Evolutionary conservation across 2,888 invertebrate species (phyloP).

Genomic region (Falcaria lacertinaria): DNA sequence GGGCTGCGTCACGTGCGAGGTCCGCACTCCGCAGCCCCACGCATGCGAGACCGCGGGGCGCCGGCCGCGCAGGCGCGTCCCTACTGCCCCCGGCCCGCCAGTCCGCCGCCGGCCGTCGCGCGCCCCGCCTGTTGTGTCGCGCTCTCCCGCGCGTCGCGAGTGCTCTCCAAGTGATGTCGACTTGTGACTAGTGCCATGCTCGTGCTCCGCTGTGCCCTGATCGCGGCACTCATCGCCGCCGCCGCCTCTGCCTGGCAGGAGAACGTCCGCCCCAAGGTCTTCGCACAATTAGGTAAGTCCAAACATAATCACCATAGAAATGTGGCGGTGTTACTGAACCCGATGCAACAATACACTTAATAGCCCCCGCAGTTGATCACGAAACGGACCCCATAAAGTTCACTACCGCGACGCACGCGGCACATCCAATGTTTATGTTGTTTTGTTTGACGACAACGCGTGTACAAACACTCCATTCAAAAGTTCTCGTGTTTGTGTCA

Average conservation of each 20-base stretch:
- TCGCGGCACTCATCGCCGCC: conserved; percentile 77
- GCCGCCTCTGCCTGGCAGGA: conserved; percentile 90
- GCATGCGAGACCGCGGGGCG: conserved; percentile 78
- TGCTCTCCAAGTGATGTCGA: conserved; percentile 73
- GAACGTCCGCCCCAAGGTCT: conserved; percentile 94
- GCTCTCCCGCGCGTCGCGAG: conserved; percentile 53
- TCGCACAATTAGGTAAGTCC: conserved; percentile 93
- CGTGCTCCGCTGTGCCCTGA: conserved; percentile 70
- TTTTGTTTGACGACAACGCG: conserved; percentile 66
- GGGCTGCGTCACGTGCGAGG: conserved; percentile 79
- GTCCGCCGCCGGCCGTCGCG: conserved; percentile 77
- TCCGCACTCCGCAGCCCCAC: conserved; percentile 78
- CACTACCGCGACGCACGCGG: conserved; percentile 29
- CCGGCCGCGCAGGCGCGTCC: conserved; percentile 65
- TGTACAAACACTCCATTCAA: conserved; percentile 58
- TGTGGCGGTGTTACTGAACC: conserved; percentile 52
- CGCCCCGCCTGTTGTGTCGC: conserved; percentile 57
- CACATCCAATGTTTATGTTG: conserved; percentile 63
- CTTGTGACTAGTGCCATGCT: conserved; percentile 77
- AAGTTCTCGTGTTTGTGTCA: conserved; percentile 60
- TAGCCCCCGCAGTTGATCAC: conserved; percentile 42
- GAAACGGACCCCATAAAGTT: conserved; percentile 38
- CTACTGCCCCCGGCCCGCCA: conserved; percentile 69
- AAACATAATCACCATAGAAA: conserved; percentile 38
- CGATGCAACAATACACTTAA: conserved; percentile 55